phyloP scores from a whole-genome alignment of 2,797 vertebrate species.

The Sciurus vulgaris region DNA sequence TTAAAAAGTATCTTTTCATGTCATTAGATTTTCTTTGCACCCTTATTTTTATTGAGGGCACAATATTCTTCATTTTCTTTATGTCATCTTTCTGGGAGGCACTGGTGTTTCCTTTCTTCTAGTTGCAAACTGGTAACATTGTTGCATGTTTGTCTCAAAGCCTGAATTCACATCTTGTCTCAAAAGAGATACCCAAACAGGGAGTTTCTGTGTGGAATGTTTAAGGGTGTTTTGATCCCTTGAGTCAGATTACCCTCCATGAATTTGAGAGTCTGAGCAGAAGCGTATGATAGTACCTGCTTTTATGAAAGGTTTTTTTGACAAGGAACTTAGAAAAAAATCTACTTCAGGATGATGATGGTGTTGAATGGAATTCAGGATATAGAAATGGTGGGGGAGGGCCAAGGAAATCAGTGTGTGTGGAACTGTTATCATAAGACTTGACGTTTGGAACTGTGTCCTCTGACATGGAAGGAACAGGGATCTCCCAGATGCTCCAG shows the following conservation, averaged over 20 bases:
- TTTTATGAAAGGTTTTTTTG: neutral
- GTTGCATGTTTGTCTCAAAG: neutral
- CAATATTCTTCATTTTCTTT: conserved; percentile 1
- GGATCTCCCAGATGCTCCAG: no score
- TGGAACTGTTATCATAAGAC: neutral
- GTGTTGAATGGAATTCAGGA: neutral
- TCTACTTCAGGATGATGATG: neutral
- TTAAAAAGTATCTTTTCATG: neutral
- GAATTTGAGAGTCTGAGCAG: neutral
- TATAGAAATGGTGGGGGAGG: no score
- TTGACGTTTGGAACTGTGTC: neutral
- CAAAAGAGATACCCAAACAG: neutral
- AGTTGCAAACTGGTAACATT: neutral
- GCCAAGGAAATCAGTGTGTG: neutral
- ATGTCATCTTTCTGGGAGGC: neutral
- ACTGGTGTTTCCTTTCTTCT: neutral
- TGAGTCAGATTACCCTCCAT: neutral
- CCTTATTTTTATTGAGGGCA: conserved; percentile 26
- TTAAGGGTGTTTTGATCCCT: neutral
- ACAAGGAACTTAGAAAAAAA: neutral
- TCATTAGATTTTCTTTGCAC: neutral
- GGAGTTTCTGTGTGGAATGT: neutral
- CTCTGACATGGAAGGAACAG: neutral
- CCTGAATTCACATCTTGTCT: rapidly evolving
- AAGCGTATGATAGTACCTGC: neutral